phyloP scores from a whole-genome alignment of 2,888 invertebrate genomes.

The Tinea trinotella region DNA sequence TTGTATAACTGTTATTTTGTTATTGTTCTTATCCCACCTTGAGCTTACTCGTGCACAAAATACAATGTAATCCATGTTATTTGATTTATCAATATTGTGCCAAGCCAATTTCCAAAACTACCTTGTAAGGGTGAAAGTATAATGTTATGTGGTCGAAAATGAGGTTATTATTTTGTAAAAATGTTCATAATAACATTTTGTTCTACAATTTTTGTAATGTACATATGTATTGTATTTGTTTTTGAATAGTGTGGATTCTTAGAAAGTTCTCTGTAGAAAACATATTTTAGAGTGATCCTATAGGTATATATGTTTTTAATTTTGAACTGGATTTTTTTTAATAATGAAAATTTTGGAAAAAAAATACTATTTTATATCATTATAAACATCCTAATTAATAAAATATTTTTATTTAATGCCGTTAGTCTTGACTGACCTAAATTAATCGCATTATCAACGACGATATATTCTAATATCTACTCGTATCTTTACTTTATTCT shows the following conservation, averaged over 20 bases:
- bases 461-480: too few relatives aligned
- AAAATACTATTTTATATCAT: background rate
- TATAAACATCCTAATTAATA: background rate
- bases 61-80: background rate
- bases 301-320: background rate
- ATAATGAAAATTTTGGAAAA: background rate
- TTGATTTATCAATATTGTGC: constrained; percentile 33
- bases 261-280: too few relatives aligned
- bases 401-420: background rate
- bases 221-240: too few relatives aligned
- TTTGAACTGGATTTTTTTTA: background rate
- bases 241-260: too few relatives aligned
- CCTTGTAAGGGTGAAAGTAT: constrained; percentile 26
- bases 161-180: background rate
- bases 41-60: background rate
- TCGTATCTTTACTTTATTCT: too few relatives aligned
- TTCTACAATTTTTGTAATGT: background rate
- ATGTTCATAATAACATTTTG: background rate
- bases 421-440: too few relatives aligned
- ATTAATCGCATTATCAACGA: too few relatives aligned
- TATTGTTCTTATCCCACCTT: background rate
- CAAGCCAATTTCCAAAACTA: constrained; percentile 46
- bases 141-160: constrained; percentile 6
- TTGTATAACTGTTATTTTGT: background rate
- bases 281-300: too few relatives aligned